Evolutionary conservation across 2,888 invertebrate genomes (phyloP), one percentile per base, ranked within the genome.

Genomic region (Diabrotica balteata): DNA sequence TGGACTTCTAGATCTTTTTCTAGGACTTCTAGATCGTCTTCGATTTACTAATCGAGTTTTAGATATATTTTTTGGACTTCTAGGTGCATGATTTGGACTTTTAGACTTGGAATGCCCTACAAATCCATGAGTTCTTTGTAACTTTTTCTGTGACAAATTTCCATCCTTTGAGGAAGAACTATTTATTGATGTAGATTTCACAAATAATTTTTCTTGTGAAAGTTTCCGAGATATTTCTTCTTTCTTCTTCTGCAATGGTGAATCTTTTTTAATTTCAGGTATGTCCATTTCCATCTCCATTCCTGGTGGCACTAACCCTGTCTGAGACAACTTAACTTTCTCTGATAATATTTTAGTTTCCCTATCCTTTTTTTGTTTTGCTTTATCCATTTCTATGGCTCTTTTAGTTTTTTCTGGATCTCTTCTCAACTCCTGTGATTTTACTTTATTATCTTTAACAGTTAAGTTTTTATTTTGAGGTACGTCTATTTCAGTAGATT

Each of bases 241-340:
- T 63, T 51, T 66, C 70, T 46, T 76, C 69, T 49, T 73, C 70
- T 44, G 73, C 73, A 9, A 32, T 2, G 32, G 32, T 32, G 32
- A 32, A 32, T 32, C 32, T 32, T 4, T 32, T 32, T 32, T 32
- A 4, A 32, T 32, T 32, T 32, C 32, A 32, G 32, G 32, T 32
- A 83, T 66, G 71, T 82, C 81, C 6, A 80, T 77, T 68, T 85
- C 85, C 77, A 83, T 81, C 78, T 85, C 85, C 76, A 80, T 85
- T 46, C 85, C 85, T 10, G 85, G 85, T 8, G 85, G 85, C 7
- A 85, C 82, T 46, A 85, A 76, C 42, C 85, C 85, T 8, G 84
- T 84, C 75, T 85, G 84, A n/a, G 84, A 81, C 54, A 84, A 79
- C 66, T 79, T 79, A 17, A 84, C 72, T 66, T 82, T 82, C 72